phyloP scores from a whole-genome alignment of 2,113 vertebrate genomes.

The Eurypyga helias region DNA sequence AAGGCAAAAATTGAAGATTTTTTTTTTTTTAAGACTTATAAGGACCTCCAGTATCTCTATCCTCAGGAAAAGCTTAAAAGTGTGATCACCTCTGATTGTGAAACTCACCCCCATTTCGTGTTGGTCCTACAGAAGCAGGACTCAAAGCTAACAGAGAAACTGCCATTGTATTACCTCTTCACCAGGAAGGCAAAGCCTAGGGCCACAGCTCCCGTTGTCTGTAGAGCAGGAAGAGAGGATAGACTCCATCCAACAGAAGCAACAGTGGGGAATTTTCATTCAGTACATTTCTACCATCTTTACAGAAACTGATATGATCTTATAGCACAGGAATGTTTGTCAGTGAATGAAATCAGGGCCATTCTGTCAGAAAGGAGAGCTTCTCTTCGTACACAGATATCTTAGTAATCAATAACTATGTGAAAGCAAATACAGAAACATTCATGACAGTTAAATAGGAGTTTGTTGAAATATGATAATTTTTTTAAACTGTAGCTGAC shows the following conservation, averaged over 20 bases:
- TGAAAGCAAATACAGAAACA: not conserved
- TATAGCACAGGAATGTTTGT: not conserved
- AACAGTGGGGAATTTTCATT: not conserved
- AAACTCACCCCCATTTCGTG: not conserved
- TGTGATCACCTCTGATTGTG: not conserved
- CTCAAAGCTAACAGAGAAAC: not conserved
- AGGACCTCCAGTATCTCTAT: not conserved
- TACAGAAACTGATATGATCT: not conserved
- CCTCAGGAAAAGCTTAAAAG: not conserved
- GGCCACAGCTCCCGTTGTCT: not conserved
- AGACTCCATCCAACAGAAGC: not conserved
- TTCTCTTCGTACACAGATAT: not conserved
- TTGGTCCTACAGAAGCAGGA: not conserved
- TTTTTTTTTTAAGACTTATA: not conserved
- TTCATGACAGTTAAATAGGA: not conserved
- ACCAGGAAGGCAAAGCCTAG: not conserved
- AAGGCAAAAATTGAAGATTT: not conserved
- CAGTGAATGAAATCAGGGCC: not conserved
- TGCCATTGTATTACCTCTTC: not conserved
- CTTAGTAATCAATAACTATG: not conserved
- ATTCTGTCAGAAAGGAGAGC: not conserved
- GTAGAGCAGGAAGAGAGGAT: not conserved
- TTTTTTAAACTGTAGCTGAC: not conserved
- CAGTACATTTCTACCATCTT: not conserved
- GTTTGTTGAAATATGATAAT: conserved; percentile 5